These are phyloP conservation scores for Drosophila tropicalis DNA, from an alignment of 1,140 invertebrate species.

Conservation along the genomic window DNA sequence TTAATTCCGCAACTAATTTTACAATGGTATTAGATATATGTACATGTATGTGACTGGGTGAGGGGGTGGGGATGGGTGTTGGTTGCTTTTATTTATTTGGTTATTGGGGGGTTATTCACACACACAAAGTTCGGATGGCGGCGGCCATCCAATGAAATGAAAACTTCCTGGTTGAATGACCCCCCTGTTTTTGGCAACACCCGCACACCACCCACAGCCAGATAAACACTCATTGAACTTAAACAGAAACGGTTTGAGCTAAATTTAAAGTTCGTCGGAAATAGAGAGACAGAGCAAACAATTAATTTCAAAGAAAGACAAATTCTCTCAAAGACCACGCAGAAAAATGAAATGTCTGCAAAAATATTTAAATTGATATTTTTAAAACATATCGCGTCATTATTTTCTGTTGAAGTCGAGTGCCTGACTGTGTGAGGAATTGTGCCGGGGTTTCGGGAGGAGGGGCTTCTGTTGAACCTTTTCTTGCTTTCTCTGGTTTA, in stretches of 20 bases:
- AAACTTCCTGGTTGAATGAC: conserved; percentile 40
- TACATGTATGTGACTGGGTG: background rate
- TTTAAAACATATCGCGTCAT: conserved; percentile 45
- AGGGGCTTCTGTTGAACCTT: background rate
- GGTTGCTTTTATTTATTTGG: too few species aligned
- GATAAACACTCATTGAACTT: conserved; percentile 12
- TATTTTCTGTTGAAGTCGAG: conserved; percentile 16
- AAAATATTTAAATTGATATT: conserved; percentile 30
- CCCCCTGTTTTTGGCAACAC: conserved; percentile 14
- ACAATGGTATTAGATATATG: background rate
- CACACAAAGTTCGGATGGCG: background rate
- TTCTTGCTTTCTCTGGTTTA: background rate
- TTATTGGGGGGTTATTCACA: conserved; percentile 23
- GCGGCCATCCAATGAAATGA: background rate
- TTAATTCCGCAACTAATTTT: too few species aligned
- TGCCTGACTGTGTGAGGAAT: background rate
- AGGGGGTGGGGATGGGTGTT: too few species aligned
- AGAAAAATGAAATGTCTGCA: background rate
- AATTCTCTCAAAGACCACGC: background rate
- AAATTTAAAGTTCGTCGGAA: conserved; percentile 22
- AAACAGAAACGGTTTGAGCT: conserved; percentile 20
- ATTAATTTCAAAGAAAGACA: conserved; percentile 7
- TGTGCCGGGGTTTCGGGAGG: background rate
- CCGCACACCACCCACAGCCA: background rate
- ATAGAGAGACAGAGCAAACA: background rate